Percentiles rank a stretch among this genome's conserved stretches.
These are phyloP conservation scores for Phalloptychus januarius DNA, from an alignment of 2,797 vertebrate species.

Conservation along the genomic window DNA sequence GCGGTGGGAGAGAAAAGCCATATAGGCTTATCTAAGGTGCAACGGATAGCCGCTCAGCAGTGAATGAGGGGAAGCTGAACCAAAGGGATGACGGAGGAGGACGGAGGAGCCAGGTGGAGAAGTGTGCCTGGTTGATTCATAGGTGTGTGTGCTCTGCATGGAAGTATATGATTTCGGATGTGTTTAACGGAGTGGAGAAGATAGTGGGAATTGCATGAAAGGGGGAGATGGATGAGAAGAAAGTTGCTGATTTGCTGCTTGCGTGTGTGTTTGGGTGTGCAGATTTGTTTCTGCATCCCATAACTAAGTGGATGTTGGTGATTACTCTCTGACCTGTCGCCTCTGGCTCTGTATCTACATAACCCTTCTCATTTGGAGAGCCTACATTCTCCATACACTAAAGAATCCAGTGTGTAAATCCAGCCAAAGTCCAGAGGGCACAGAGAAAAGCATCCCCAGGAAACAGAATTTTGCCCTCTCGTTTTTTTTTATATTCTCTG, in stretches of 20 bases:
- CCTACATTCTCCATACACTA: slow-evolving; percentile 34
- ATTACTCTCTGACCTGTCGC: slow-evolving; percentile 68
- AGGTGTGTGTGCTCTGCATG: slow-evolving; percentile 29
- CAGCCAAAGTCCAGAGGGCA: slow-evolving; percentile 63
- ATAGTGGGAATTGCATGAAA: slow-evolving; percentile 13
- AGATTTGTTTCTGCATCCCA: slow-evolving; percentile 29
- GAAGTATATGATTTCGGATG: slow-evolving; percentile 34
- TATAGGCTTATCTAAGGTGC: slow-evolving; percentile 60
- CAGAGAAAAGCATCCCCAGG: slow-evolving; percentile 59
- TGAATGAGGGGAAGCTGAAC: slow-evolving; percentile 48
- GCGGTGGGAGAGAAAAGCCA: slow-evolving; percentile 32
- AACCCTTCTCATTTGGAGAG: slow-evolving; percentile 49
- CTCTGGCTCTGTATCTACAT: slow-evolving; percentile 50
- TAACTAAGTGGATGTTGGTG: slow-evolving; percentile 47
- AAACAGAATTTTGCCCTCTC: slow-evolving; percentile 55
- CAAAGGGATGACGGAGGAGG: slow-evolving; percentile 45
- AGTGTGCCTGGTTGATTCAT: slow-evolving; percentile 48
- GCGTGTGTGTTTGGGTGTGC: slow-evolving; percentile 9
- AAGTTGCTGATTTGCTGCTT: slow-evolving; percentile 43
- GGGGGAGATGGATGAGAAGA: slow-evolving; percentile 38
- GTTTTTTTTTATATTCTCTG: slow-evolving; percentile 47
- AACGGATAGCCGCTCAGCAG: slow-evolving; percentile 37
- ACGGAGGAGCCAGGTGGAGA: slow-evolving; percentile 45
- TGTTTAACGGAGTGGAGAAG: slow-evolving; percentile 44
- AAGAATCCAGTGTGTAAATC: slow-evolving; percentile 68